These are phyloP conservation scores for Tetranychus urticae DNA, from an alignment of 1,140 invertebrate species.

Conservation along the genomic window DNA sequence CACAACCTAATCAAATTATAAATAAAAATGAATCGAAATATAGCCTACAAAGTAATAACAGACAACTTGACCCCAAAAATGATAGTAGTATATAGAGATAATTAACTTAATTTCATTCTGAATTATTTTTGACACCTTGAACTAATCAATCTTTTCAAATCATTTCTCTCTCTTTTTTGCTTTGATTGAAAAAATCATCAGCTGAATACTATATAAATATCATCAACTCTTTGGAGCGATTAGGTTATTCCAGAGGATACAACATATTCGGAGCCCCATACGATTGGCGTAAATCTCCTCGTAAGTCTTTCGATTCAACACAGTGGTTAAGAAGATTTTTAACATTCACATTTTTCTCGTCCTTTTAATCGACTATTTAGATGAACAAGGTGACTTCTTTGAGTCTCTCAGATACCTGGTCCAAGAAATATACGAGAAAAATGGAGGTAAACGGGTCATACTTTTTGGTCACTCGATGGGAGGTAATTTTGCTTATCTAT, in stretches of 20 bases:
- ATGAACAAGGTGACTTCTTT: slow-evolving; percentile 1
- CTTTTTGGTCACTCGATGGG: slow-evolving; percentile 87
- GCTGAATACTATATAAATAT: not conserved
- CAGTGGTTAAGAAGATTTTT: not conserved
- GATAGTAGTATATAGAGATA: not conserved
- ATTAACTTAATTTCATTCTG: not conserved
- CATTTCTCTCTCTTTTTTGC: not conserved
- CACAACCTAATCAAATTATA: too few species aligned
- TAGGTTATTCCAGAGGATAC: not conserved
- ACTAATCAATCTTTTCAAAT: not conserved
- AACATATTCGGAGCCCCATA: slow-evolving; percentile 1
- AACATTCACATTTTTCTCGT: not conserved
- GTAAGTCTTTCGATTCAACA: not conserved
- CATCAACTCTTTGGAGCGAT: not conserved
- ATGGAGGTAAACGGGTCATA: slow-evolving; percentile 50
- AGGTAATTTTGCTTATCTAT: slow-evolving; percentile 55
- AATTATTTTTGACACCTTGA: not conserved
- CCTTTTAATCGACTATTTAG: not conserved
- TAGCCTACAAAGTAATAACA: not conserved
- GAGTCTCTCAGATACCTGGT: slow-evolving; percentile 43
- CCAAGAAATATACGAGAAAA: slow-evolving; percentile 55
- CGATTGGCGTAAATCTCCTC: slow-evolving; percentile 2
- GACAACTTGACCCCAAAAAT: not conserved
- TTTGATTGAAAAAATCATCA: not conserved
- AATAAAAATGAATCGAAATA: too few species aligned